These are phyloP conservation scores for Gadopsis marmoratus DNA, from an alignment of 2,797 vertebrate genomes.

Conservation along the genomic window DNA sequence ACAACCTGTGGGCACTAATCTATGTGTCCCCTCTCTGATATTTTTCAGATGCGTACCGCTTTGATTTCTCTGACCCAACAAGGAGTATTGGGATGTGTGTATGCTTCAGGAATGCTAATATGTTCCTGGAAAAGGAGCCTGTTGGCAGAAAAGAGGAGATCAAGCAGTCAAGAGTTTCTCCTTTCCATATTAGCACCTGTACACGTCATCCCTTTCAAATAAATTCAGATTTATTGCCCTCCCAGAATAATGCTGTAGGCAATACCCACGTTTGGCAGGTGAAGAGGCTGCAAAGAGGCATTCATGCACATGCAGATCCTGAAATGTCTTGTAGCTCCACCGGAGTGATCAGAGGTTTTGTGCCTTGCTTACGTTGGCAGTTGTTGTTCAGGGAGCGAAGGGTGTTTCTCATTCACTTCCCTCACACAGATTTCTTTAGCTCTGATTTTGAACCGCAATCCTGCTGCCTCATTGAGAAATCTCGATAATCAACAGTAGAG, in stretches of 20 bases:
- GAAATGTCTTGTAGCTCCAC: slow-evolving; percentile 30
- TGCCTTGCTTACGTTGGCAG: slow-evolving; percentile 1
- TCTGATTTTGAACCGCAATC: slow-evolving; percentile 5
- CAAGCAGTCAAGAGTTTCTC: slow-evolving; percentile 63
- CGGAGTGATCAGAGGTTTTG: slow-evolving; percentile 7
- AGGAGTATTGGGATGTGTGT: slow-evolving; percentile 74
- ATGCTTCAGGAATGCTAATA: slow-evolving; percentile 82
- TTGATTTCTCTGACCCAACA: slow-evolving; percentile 88
- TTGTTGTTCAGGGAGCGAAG: slow-evolving; percentile 13
- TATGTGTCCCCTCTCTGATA: slow-evolving; percentile 83
- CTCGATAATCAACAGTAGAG: slow-evolving; percentile 53
- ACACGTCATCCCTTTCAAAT: slow-evolving; percentile 63
- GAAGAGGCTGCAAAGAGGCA: slow-evolving; percentile 30
- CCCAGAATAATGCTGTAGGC: slow-evolving; percentile 49
- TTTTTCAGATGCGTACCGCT: slow-evolving; percentile 85
- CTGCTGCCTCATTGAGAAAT: slow-evolving; percentile 37
- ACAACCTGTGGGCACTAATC: slow-evolving; percentile 84
- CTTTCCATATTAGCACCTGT: slow-evolving; percentile 65
- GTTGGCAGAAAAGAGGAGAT: slow-evolving; percentile 72
- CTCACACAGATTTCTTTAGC: slow-evolving; percentile 10
- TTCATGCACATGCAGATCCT: slow-evolving; percentile 35
- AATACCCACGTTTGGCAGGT: slow-evolving; percentile 55
- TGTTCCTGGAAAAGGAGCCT: slow-evolving; percentile 64
- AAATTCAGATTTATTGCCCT: slow-evolving; percentile 53
- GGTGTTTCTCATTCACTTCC: slow-evolving; percentile 16